These are phyloP conservation scores for Gadopsis bispinosus DNA, from an alignment of 2,797 vertebrate species.

Conservation along the genomic window DNA sequence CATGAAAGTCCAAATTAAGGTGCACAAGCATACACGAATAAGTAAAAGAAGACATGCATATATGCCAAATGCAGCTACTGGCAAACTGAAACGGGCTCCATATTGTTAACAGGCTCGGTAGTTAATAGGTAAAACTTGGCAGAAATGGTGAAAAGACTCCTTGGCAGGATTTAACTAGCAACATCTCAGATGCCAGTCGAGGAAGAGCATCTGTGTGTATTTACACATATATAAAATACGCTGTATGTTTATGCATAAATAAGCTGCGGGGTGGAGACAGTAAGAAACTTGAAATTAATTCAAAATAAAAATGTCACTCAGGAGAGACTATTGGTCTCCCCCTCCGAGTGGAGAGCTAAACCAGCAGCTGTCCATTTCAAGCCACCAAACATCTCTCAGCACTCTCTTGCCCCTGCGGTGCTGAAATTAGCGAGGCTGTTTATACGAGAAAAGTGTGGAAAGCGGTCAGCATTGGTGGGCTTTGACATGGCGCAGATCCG, in stretches of 20 bases:
- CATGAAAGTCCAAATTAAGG: conserved; percentile 24
- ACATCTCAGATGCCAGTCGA: conserved; percentile 31
- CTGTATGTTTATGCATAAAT: conserved; percentile 16
- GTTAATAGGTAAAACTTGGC: conserved; percentile 41
- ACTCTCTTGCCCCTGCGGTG: conserved; percentile 50
- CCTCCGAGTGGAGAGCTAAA: conserved; percentile 17
- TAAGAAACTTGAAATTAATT: conserved; percentile 3
- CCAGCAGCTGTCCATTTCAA: conserved; percentile 38
- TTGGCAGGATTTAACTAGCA: conserved; percentile 24
- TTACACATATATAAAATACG: conserved; percentile 5
- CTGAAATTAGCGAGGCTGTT: conserved; percentile 53
- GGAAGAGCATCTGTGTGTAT: conserved; percentile 30
- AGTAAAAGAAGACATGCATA: conserved; percentile 13
- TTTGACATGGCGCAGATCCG: conserved; percentile 23
- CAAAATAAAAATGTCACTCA: conserved; percentile 11
- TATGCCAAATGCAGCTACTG: conserved; percentile 17
- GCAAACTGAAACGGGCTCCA: conserved; percentile 24
- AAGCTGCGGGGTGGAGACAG: conserved; percentile 14
- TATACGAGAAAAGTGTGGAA: conserved; percentile 45
- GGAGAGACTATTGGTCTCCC: conserved; percentile 13
- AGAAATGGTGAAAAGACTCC: conserved; percentile 35
- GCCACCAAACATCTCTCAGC: conserved; percentile 62
- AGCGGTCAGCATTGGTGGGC: conserved; percentile 57
- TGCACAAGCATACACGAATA: conserved; percentile 6
- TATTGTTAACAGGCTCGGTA: conserved; percentile 20